Evolutionary conservation across 2,888 invertebrate species (phyloP), one percentile per base, ranked within the genome.

Genomic region (Rotaria magnacalcarata): DNA sequence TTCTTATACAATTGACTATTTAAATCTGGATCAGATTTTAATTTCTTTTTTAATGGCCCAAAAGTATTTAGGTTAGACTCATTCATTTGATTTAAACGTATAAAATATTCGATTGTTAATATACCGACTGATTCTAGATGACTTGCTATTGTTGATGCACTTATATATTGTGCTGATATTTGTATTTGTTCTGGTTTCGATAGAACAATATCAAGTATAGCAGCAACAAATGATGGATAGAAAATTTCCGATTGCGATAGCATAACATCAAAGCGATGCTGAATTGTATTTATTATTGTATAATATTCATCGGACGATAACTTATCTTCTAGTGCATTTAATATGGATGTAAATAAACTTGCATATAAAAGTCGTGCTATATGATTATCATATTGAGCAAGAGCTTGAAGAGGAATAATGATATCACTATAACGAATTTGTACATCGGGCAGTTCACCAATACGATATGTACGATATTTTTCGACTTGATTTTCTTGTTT

Each of bases 391-490:
- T 60, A 75, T 85, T 86, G 86, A n/a, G 86, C 85, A n/a, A 86
- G 47, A 41, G 86, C 86, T 85, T 86, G 86, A 52, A 87, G 90
- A 0, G 94, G 94, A 54, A 92, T 92, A 24, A 94, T 91, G 24
- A 95, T 88, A 56, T 93, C 93, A 3, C 92, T 91, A 88, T 93
- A 91, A 60, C 92, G 92, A 86, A 95, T 94, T 89, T 93, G 93
- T 84, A 94, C 93, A 90, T 95, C 94, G 0, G 95, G 95, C 88
- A 94, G 93, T 89, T 94, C 94, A 6, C 94, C 94, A 87, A 92
- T 92, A 85, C 94, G 92, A 89, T 95, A 95, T 85, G 92, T 92
- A 60, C 94, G 91, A 88, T 92, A 93, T 89, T 92, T 90, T 34
- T 91, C 91, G 54, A 93, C 92, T 88, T 92, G 90, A 85, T 90